Conservation (phyloP, 2,113 vertebrate species). For the Ciconia maguari region DNA sequence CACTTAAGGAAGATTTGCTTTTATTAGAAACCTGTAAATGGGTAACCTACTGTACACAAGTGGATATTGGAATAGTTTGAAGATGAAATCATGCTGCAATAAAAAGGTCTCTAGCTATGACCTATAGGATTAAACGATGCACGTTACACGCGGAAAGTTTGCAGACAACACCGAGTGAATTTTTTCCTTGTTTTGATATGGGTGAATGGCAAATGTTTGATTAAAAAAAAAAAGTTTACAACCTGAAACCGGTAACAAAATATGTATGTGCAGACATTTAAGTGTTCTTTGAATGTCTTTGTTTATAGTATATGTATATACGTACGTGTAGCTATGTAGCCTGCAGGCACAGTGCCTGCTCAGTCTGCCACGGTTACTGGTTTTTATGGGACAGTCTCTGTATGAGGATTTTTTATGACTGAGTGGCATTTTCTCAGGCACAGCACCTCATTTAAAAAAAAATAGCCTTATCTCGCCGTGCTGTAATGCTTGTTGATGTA, state of each 20-base stretch:
- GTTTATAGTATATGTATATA: rapidly evolving
- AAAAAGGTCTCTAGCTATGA: background rate
- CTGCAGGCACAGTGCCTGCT: background rate
- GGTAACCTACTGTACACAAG: slow-evolving; percentile 36
- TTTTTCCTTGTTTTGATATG: background rate
- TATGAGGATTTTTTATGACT: background rate
- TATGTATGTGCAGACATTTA: rapidly evolving
- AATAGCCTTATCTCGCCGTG: background rate
- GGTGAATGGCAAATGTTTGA: background rate
- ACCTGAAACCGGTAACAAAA: background rate
- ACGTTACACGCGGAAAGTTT: background rate
- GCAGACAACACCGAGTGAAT: background rate
- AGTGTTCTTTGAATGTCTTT: background rate
- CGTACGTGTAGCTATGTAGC: rapidly evolving
- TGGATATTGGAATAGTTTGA: slow-evolving; percentile 20
- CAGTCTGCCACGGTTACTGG: rapidly evolving
- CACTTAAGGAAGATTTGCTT: slow-evolving; percentile 61
- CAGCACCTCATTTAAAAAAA: background rate
- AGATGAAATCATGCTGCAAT: slow-evolving; percentile 49
- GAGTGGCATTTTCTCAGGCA: background rate
- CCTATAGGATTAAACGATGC: background rate
- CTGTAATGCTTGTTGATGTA: background rate
- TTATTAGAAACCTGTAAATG: slow-evolving; percentile 59
- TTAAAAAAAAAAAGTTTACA: background rate
- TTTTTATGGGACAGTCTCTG: background rate